Evolutionary conservation across 1,140 invertebrate genomes (phyloP).

Genomic region (Meloidogyne hapla): DNA sequence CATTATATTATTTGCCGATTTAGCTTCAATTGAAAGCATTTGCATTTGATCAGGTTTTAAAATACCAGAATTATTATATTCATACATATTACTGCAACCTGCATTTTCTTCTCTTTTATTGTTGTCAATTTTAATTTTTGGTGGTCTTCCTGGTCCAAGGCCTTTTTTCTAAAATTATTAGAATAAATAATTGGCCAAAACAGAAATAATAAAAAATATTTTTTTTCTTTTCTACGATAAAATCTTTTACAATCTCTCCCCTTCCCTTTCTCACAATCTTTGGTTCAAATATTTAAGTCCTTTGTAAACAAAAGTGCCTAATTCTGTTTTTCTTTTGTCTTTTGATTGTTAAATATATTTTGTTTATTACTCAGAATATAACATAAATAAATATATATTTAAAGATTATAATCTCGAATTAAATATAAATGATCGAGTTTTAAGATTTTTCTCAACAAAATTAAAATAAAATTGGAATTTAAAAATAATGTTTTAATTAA

Average conservation of each 20-base stretch:
- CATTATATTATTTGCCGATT: neutral
- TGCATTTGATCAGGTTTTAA: neutral
- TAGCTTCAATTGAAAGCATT: neutral
- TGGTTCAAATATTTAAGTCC: neutral
- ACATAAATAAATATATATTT: neutral
- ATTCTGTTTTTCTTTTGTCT: neutral
- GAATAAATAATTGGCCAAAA: neutral
- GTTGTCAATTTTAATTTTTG: neutral
- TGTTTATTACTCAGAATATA: neutral
- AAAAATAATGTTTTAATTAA: too few species aligned
- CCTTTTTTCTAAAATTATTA: neutral
- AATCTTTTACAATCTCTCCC: neutral
- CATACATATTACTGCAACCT: neutral
- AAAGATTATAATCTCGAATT: neutral
- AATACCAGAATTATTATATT: neutral
- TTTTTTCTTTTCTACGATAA: neutral
- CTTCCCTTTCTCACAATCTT: too few species aligned
- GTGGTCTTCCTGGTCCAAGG: neutral
- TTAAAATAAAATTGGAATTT: neutral
- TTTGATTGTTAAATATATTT: neutral
- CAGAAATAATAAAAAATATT: neutral
- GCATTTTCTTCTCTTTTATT: neutral
- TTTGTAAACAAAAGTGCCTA: slow-evolving; percentile 2
- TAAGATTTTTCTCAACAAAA: too few species aligned
- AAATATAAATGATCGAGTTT: too few species aligned